Base-by-base conservation (phyloP, 1,140 invertebrate species). In the Magallana gigas region DNA sequence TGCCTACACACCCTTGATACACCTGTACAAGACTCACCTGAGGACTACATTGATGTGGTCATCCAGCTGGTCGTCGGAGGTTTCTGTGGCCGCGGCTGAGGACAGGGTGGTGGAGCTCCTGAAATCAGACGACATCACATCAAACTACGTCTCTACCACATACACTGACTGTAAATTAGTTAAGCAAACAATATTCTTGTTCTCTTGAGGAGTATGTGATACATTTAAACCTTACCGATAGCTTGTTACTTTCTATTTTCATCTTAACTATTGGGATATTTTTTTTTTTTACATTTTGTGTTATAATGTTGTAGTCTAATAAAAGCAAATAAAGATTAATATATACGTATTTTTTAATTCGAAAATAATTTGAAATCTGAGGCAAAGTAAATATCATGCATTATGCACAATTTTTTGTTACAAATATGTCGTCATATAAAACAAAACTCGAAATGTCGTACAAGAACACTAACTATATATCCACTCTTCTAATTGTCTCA, bases 101-200 rank as follows among this genome's bases (percentile, higher is more conserved):
- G 91, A 92, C 64, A 92, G 81, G 7, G 92, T 92, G 5, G 91
- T 92, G 11, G 92, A 90, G 71, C 92, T 92, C 90, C 92, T 92
- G 90, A 86, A 92, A 92, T 58, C 57, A 86, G 14, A 83, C 48
- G 12, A 58, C 18, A 68, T 68, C 18, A 48, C n/a, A 76, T 48
- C 8, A 56, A n/a, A 12, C 48, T 56, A 36, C 18, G 23, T 83
- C n/a, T 48, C 8, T 16, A 16, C 58, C 7, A 23, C 8, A 8
- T 56, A 23, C 4, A 16, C 57, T 0, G n/a, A 83, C 23, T 59
- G 8, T 58, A 83, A 59, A 83, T 59, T 83, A 57, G 56, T 11
- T 57, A 18, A 23, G 56, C 16, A 83, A 83, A 83, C 57, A 83
- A 83, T 58, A 56, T 57, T 83, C 48, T n/a, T 9, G 81, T 58